Base-by-base conservation (phyloP, 2,113 vertebrate species). In the Engystomops pustulosus region DNA sequence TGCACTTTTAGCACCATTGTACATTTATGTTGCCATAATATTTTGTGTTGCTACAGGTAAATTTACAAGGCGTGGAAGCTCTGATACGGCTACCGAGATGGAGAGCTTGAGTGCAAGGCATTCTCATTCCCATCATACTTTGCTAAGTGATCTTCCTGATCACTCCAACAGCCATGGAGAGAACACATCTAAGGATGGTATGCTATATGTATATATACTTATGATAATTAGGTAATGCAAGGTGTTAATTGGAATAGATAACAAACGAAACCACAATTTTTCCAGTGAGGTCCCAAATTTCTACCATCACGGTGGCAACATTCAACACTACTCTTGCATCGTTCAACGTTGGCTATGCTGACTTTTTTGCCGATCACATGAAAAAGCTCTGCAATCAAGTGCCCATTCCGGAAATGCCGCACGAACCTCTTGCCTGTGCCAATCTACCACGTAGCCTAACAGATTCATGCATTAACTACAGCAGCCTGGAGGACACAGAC, bases 401-500 rank as follows among this genome's bases (percentile, higher is more conserved):
- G 80, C 94, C 95, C 23, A 93, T 95, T 11, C 96, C 96, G 0
- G 97, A 99, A 93, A 92, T 97, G 91, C 95, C 96, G 0, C 94
- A 93, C 0, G 98, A 99, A 87, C 97, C 98, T 0, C 90, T 99
- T 76, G 96, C 97, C 0, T 99, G 98, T 27, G 94, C 96, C 77
- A 99, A 99, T 90, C 93, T 99, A 68, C 98, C 98, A 0, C 95
- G 98, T 75, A 99, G 98, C 89, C 92, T 99, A 89, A 99, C 98
- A 0, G 98, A 99, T 90, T 99, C 98, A 87, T 99, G 98, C 91
- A 99, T 99, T 91, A 99, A 99, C 93, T 99, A 99, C 90, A 97
- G 97, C 83, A 97, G 95, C 81, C 88, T 97, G 88, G 98, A 99
- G 87, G 96, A 99, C n/a, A 95, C 95, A 0, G 97, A 99, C 79